These are phyloP conservation scores for Standfussiana lucernea DNA, from an alignment of 2,888 invertebrate species.

Conservation along the genomic window DNA sequence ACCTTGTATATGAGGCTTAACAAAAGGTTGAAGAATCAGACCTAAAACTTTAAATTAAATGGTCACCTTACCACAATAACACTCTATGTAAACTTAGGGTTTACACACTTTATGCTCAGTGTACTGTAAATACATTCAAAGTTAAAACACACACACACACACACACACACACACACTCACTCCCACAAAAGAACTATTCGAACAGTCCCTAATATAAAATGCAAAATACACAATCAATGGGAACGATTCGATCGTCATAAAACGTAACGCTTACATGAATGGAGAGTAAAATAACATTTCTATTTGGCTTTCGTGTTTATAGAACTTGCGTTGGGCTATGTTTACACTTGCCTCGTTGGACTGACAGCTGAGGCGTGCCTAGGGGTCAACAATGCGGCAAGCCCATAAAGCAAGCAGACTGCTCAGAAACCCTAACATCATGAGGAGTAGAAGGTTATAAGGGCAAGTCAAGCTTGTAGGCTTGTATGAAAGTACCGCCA, in stretches of 20 bases:
- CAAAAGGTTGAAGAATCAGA: not conserved
- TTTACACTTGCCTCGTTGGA: constrained; percentile 1
- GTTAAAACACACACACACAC: too few species aligned
- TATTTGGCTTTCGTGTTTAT: constrained; percentile 41
- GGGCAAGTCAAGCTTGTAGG: too few species aligned
- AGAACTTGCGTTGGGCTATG: constrained; percentile 20
- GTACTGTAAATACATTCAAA: constrained; percentile 16
- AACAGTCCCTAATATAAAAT: constrained; percentile 43
- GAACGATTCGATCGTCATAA: constrained; percentile 54
- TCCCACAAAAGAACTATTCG: constrained; percentile 39
- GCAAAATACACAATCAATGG: constrained; percentile 49
- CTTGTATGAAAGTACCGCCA: too few species aligned
- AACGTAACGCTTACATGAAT: constrained; percentile 48
- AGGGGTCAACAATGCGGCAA: too few species aligned
- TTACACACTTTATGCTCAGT: not conserved
- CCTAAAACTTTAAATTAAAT: not conserved
- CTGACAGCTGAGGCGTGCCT: too few species aligned
- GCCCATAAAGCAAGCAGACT: too few species aligned
- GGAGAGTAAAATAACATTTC: constrained; percentile 51
- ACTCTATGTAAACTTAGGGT: not conserved
- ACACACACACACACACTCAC: too few species aligned
- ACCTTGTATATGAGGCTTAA: not conserved
- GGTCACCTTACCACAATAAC: not conserved
- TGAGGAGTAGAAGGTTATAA: too few species aligned
- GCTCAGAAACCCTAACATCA: too few species aligned